These are phyloP conservation scores for Leuciscus waleckii DNA, from an alignment of 2,797 vertebrate species.

Conservation along the genomic window DNA sequence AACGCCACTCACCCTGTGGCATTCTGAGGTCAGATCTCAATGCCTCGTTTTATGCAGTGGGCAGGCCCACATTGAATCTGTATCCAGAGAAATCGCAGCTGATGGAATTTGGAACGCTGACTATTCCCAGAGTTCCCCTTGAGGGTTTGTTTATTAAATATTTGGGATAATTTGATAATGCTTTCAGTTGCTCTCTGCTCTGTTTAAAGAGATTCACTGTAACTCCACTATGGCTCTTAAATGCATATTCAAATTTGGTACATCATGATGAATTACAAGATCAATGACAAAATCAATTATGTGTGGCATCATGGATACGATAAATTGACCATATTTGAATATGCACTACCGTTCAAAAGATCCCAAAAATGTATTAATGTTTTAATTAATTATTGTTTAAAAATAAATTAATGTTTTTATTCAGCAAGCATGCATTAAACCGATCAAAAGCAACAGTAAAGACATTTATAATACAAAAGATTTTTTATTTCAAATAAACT, in stretches of 20 bases:
- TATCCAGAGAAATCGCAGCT: neutral
- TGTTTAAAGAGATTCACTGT: conserved; percentile 2
- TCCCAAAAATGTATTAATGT: no score
- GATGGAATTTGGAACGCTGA: conserved; percentile 8
- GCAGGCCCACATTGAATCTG: neutral
- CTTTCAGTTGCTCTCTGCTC: neutral
- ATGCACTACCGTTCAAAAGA: neutral
- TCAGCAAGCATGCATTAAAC: neutral
- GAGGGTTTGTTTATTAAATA: conserved; percentile 31
- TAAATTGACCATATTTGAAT: neutral
- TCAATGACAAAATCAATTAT: neutral
- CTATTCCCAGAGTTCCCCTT: conserved; percentile 16
- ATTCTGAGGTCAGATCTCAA: conserved; percentile 52
- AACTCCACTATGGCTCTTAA: neutral
- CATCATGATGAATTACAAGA: neutral
- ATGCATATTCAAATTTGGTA: neutral
- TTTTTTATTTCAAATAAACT: neutral
- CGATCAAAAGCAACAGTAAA: neutral
- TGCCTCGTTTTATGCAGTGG: conserved; percentile 37
- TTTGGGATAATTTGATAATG: neutral
- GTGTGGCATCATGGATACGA: neutral
- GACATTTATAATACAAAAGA: neutral
- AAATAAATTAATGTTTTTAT: neutral
- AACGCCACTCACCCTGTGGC: conserved; percentile 4
- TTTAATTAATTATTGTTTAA: no score